Evolutionary conservation across 2,797 vertebrate genomes (phyloP), one percentile per base, ranked within the genome.

Genomic region (Parotocinclus haroldoi): DNA sequence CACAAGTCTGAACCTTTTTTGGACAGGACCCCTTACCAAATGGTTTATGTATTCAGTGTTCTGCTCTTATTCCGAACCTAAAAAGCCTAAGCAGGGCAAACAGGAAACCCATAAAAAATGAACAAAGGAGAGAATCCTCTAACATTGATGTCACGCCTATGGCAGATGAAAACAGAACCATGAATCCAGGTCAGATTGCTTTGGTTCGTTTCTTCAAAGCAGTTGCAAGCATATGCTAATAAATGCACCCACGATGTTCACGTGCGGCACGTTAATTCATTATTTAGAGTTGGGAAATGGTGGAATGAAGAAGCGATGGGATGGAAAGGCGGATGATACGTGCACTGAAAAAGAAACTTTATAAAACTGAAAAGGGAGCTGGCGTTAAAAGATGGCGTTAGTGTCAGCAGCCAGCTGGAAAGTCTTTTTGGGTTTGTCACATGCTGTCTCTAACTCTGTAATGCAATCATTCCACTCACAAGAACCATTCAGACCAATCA

Each of bases 191-290:
- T 52, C 13, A 42, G 48, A 67, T 75, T 67, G 27, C 27, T 27
- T 27, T 27, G 2, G 2, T 27, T 27, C 5, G 27, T 58, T n/a
- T 55, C 68, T 71, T 69, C 53, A 45, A 71, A 74, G 65, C 40
- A 60, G 51, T 58, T 51, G 52, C 52, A 60, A 27, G 61, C 48
- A 57, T 65, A 19, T 54, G 53, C 6, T 27, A 27, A 12, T 27
- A 12, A 63, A 44, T 7, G 46, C 16, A 55, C 44, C 54, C 40
- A 57, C 37, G 63, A 37, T 7, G 50, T 7, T 67, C 12, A 48
- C 10, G 57, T 1, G 37, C 42, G 55, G 57, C 40, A 42, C 59
- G 10, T 69, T 74, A 66, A 75, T 78, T 78, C 69, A 75, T 72
- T 72, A 72, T 75, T 72, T 57, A 75, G 46, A 59, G 17, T 19